Evolutionary conservation across 2,113 vertebrate species (phyloP), one percentile per base, ranked within the genome.

Genomic region (Ameiurus melas): DNA sequence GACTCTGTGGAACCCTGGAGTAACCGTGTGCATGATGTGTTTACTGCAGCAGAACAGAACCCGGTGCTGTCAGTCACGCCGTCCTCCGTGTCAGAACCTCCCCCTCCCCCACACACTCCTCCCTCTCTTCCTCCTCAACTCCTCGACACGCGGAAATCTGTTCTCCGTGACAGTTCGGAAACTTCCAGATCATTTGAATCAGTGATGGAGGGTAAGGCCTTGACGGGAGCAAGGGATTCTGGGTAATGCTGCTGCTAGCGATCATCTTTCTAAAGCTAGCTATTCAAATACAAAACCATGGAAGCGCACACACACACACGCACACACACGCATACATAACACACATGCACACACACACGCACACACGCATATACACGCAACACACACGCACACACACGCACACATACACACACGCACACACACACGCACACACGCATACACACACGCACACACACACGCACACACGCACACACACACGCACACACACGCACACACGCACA

Each of bases 1-100:
- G 73, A 51, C 19, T 47, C 39, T 17, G 3, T 75, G 39, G 43
- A 27, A 9, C 22, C 39, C 73, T 27, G 73, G 53, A 81, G 1
- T 83, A 83, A 83, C 47, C 92, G 93, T 95, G 89, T 95, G 96
- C 95, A 95, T 92, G 95, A 95, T 99, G 95, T 99, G 97, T 99
- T 99, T 99, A 97, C 98, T 97, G 97, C 96, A 97, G 98, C 97
- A 99, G 98, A 99, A 97, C 97, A 97, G 97, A 97, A 97, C 92
- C 96, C 97, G 95, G 96, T 97, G 93, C 90, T 97, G 95, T 97
- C 97, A 95, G 94, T 98, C 96, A 97, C 97, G 94, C 96, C 97
- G 94, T 96, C 97, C 96, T 95, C 96, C 95, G 95, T 97, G 95
- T 97, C 96, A 97, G 97, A 94, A 95, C 97, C 96, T 95, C 96